Evolutionary conservation across 2,113 vertebrate genomes (phyloP), one percentile per base, ranked within the genome.

Genomic region (Pangasianodon gigas): DNA sequence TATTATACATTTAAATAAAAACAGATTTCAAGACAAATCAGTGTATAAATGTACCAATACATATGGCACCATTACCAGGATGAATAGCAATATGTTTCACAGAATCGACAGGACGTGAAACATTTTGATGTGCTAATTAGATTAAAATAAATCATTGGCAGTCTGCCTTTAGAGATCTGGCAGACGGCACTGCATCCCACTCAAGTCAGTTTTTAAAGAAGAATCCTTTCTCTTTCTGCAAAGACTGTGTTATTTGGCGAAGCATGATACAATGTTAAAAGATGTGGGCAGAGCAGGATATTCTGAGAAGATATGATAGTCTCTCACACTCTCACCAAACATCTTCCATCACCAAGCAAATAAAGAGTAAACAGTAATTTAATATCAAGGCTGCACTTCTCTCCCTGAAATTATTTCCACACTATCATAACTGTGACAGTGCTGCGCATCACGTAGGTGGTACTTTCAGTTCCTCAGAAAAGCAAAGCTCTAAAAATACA

Each of bases 41-140:
- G 67, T 10, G 14, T 65, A 90, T 90, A 85, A 67, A 80, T 85
- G 51, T 85, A 87, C 9, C 11, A 44, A 67, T 60, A 89, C n/a
- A 74, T 88, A 84, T 86, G 46, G 60, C 44, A 85, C 60, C 65
- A 48, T 86, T 62, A 75, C 14, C 75, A 82, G 19, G 44, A 86
- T 86, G 67, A 89, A 84, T 74, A 87, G 91, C 89, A 92, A 92
- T 89, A 89, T 89, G 89, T 90, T 92, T 85, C 41, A 85, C 44
- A 44, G 46, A 79, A 85, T 79, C n/a, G 71, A 54, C 48, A 86
- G 62, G 91, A 89, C 14, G 81, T 89, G 58, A 89, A 90, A 86
- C 69, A 90, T 90, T 37, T 83, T 87, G 87, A 87, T 92, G 89
- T 60, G 74, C 84, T 92, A 92, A 90, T 92, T 92, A 90, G 89